phyloP scores from a whole-genome alignment of 2,113 vertebrate species.

The Stigmatopora argus region DNA sequence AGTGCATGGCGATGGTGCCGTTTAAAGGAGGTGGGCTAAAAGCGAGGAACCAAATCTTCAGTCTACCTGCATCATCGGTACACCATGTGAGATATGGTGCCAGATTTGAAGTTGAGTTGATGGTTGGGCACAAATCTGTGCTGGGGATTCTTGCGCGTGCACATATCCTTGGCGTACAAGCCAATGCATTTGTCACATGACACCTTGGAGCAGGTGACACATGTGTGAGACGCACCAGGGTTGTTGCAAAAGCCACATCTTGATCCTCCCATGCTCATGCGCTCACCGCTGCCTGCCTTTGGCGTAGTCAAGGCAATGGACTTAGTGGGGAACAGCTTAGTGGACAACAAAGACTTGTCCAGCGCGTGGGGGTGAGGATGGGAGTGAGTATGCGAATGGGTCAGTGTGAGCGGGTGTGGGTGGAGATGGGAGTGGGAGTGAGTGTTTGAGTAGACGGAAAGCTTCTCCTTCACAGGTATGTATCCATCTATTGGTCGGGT shows the following conservation, averaged over 20 bases:
- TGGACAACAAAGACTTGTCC: constrained; percentile 76
- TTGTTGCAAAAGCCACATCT: constrained; percentile 97
- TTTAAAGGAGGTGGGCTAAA: not conserved
- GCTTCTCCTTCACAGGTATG: constrained; percentile 73
- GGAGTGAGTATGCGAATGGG: constrained; percentile 68
- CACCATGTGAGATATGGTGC: constrained; percentile 87
- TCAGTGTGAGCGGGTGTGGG: constrained; percentile 62
- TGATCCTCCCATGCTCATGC: constrained; percentile 54
- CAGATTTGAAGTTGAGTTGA: constrained; percentile 91
- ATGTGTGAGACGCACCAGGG: constrained; percentile 84
- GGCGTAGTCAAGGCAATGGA: constrained; percentile 57
- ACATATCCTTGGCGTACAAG: constrained; percentile 87
- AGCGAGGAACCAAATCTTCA: constrained; percentile 13
- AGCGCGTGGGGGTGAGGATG: constrained; percentile 79
- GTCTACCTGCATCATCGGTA: constrained; percentile 76
- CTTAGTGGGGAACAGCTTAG: constrained; percentile 72
- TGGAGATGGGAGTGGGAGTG: constrained; percentile 70
- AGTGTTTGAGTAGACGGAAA: constrained; percentile 72
- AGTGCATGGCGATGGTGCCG: constrained; percentile 38
- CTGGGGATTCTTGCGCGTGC: constrained; percentile 86
- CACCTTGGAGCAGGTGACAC: constrained; percentile 94
- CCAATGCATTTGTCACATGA: constrained; percentile 88
- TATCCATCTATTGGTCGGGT: constrained; percentile 71
- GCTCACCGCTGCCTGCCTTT: constrained; percentile 54
- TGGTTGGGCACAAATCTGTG: constrained; percentile 91